A percentile compares a stretch with the other conserved stretches of the same genome.
Conservation (phyloP, 2,797 vertebrate genomes). For the Trematomus bernacchii region DNA sequence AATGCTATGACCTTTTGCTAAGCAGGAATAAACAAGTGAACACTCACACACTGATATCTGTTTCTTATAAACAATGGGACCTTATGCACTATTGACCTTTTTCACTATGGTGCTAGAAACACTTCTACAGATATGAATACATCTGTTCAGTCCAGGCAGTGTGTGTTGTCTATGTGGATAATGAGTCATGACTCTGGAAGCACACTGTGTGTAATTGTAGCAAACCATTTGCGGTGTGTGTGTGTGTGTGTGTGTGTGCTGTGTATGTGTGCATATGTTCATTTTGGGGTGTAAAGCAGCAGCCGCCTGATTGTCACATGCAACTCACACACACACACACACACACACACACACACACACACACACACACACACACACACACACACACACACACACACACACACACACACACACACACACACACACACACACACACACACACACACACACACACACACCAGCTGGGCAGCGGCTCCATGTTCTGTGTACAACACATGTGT, state of each 20-base stretch:
- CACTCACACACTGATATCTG: background rate
- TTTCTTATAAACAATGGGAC: conserved; percentile 2
- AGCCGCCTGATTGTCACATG: conserved; percentile 56
- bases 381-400: conserved; percentile 26
- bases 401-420: background rate
- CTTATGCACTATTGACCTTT: background rate
- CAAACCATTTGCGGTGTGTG: background rate
- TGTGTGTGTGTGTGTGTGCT: background rate
- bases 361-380: conserved; percentile 27
- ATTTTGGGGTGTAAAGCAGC: conserved; percentile 32
- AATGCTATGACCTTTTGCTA: conserved; percentile 1
- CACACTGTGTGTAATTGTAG: background rate
- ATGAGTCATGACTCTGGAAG: conserved; percentile 15
- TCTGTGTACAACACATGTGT: conserved; percentile 52
- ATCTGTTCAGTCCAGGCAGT: background rate
- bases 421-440: conserved; percentile 32
- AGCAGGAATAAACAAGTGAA: background rate
- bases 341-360: conserved; percentile 12
- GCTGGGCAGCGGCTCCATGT: conserved; percentile 56
- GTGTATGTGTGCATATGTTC: conserved; percentile 13
- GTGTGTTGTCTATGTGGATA: conserved; percentile 9
- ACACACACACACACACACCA: conserved; percentile 39
- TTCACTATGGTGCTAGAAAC: background rate
- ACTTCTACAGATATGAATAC: background rate
- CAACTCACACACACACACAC: conserved; percentile 25